Percentiles rank a stretch among this genome's conserved stretches.
phyloP scores from a whole-genome alignment of 2,113 vertebrate species.

The Paracanthobrama guichenoti region DNA sequence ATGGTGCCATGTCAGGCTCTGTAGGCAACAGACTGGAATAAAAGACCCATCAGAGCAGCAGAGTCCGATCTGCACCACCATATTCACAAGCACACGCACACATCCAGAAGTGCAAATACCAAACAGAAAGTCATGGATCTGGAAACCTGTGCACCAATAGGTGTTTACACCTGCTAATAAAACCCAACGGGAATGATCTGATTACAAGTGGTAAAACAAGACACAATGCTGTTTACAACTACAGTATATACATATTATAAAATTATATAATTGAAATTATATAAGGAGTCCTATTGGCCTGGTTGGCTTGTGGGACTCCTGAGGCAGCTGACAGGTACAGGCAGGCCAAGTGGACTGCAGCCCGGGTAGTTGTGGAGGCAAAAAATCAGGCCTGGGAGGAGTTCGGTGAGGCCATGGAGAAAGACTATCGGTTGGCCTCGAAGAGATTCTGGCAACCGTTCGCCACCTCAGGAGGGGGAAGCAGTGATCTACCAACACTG shows the following conservation, averaged over 20 bases:
- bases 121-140: slow-evolving; percentile 7
- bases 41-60: slow-evolving; percentile 35
- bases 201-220: not conserved
- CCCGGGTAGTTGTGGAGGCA: no score
- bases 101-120: not conserved
- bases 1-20: slow-evolving; percentile 23
- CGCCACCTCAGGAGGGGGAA: no score
- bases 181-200: not conserved
- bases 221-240: not conserved
- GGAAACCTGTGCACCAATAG: not conserved
- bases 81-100: not conserved
- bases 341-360: no score
- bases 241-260: not conserved
- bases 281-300: no score
- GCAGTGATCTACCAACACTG: no score
- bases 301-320: no score
- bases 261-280: not conserved
- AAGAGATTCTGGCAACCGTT: no score
- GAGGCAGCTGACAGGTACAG: no score
- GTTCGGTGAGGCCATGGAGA: no score
- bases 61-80: slow-evolving; percentile 43
- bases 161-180: not conserved
- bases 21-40: slow-evolving; percentile 49
- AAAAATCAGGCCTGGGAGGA: no score
- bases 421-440: no score